phyloP scores from a whole-genome alignment of 1,140 invertebrate species.

The Drosophila burlai region DNA sequence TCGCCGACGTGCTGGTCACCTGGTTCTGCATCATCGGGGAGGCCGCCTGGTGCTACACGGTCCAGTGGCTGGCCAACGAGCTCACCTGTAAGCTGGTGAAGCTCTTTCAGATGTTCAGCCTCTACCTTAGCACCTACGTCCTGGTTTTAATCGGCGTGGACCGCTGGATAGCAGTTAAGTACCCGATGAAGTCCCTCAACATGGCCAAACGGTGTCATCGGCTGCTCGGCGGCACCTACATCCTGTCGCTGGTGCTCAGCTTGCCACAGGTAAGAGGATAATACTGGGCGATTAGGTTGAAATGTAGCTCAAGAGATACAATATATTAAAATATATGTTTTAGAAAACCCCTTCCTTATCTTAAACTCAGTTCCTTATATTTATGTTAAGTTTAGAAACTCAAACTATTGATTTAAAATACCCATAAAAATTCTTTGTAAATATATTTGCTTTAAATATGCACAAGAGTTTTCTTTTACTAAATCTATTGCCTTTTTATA shows the following conservation, averaged over 20 bases:
- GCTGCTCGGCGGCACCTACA: conserved; percentile 89
- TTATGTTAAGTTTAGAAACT: neutral
- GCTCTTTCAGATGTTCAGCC: conserved; percentile 92
- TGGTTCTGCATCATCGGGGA: conserved; percentile 93
- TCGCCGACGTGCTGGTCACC: conserved; percentile 92
- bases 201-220: conserved; percentile 88
- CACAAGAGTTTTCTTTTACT: neutral
- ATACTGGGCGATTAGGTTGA: neutral
- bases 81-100: conserved; percentile 92
- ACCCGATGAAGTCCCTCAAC: conserved; percentile 91
- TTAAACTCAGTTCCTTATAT: neutral
- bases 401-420: no score
- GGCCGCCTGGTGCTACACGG: conserved; percentile 91
- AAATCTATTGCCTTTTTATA: neutral
- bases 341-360: neutral
- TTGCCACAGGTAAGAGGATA: conserved; percentile 90
- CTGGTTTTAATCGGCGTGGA: conserved; percentile 93
- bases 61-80: conserved; percentile 92
- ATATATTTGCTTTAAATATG: neutral
- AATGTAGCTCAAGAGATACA: neutral
- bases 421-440: neutral
- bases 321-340: no score
- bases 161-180: conserved; percentile 92
- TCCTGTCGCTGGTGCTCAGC: conserved; percentile 90
- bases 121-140: conserved; percentile 94